Evolutionary conservation across 2,888 invertebrate species (phyloP).

Genomic region (Hemithea aestivaria): DNA sequence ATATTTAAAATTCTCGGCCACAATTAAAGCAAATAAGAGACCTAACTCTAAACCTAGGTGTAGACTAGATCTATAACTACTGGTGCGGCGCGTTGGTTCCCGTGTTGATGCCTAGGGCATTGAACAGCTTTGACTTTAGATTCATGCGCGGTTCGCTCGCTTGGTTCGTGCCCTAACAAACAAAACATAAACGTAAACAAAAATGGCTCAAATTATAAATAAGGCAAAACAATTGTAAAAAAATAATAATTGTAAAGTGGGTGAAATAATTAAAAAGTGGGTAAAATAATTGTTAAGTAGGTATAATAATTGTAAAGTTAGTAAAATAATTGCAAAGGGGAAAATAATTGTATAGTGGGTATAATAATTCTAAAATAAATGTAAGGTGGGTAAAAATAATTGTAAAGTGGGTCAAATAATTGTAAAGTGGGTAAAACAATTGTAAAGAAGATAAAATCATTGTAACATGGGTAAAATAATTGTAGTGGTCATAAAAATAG

Average conservation of each 20-base stretch:
- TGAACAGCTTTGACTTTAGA: constrained; percentile 91
- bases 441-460: too few species aligned
- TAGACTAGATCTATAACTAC: constrained; percentile 43
- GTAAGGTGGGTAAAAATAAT: too few species aligned
- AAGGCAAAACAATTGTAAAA: constrained; percentile 26
- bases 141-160: constrained; percentile 86
- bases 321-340: too few species aligned
- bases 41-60: constrained; percentile 19
- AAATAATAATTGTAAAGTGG: constrained; percentile 23
- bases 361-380: too few species aligned
- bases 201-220: constrained; percentile 52
- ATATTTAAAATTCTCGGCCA: not conserved
- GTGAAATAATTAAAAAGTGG: not conserved
- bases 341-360: too few species aligned
- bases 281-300: too few species aligned
- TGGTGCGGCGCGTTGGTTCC: constrained; percentile 69
- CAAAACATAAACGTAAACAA: constrained; percentile 66
- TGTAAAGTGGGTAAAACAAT: too few species aligned
- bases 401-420: too few species aligned
- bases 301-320: too few species aligned
- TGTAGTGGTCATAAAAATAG: too few species aligned
- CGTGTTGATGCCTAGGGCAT: constrained; percentile 89
- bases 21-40: constrained; percentile 7
- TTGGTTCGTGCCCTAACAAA: constrained; percentile 82
- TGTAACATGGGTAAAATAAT: too few species aligned